These are phyloP conservation scores for Drosophila demipolita DNA, from an alignment of 2,888 invertebrate genomes.

Conservation along the genomic window DNA sequence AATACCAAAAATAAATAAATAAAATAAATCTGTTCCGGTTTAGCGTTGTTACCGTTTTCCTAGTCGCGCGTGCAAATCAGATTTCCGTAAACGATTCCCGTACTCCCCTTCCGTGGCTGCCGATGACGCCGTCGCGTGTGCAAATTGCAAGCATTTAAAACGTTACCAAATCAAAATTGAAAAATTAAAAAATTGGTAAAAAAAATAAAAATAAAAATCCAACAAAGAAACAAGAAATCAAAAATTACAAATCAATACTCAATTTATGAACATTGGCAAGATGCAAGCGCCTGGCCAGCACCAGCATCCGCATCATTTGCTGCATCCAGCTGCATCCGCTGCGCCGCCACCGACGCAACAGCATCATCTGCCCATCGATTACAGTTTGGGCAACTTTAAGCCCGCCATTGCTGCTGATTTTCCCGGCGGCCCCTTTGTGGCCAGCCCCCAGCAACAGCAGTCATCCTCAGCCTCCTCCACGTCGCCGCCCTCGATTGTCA, in stretches of 20 bases:
- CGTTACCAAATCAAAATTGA: slow-evolving; percentile 9
- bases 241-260: not conserved
- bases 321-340: slow-evolving; percentile 58
- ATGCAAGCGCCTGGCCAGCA: slow-evolving; percentile 66
- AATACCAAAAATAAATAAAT: slow-evolving; percentile 6
- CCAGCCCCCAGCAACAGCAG: slow-evolving; percentile 62
- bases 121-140: slow-evolving; percentile 47
- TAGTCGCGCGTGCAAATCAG: slow-evolving; percentile 50
- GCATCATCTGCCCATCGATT: slow-evolving; percentile 83
- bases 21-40: slow-evolving; percentile 56
- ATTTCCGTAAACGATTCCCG: slow-evolving; percentile 17
- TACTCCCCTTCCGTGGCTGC: slow-evolving; percentile 14
- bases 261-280: slow-evolving; percentile 81
- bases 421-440: slow-evolving; percentile 77
- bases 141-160: slow-evolving; percentile 11
- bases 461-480: slow-evolving; percentile 48
- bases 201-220: not conserved
- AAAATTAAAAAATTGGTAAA: slow-evolving; percentile 10
- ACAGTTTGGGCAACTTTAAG: slow-evolving; percentile 83
- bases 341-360: slow-evolving; percentile 66
- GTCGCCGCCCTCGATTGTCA: slow-evolving; percentile 52
- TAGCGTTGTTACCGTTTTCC: slow-evolving; percentile 30
- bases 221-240: slow-evolving; percentile 1
- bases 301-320: slow-evolving; percentile 71
- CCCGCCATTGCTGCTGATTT: slow-evolving; percentile 82